A percentile compares a stretch with the other conserved stretches of the same genome.
These are phyloP conservation scores for Pollenia griseotomentosa DNA, from an alignment of 2,888 invertebrate genomes.

Conservation along the genomic window DNA sequence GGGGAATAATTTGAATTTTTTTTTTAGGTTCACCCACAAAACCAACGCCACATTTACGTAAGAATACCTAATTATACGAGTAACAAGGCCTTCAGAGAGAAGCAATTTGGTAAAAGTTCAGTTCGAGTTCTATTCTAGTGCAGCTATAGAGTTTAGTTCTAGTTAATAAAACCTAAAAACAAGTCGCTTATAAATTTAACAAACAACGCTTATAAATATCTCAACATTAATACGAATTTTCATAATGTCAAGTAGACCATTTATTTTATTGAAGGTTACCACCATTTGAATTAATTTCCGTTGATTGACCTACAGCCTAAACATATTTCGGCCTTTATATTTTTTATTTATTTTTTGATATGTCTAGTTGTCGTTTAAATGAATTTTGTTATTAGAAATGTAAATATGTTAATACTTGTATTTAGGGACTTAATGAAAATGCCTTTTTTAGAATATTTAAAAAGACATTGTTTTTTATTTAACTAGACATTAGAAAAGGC, in stretches of 20 bases:
- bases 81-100: too few relatives aligned
- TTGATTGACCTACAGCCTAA: conserved; percentile 8
- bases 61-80: too few relatives aligned
- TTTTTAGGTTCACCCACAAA: too few relatives aligned
- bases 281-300: not conserved
- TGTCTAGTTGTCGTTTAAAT: not conserved
- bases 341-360: not conserved
- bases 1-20: too few relatives aligned
- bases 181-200: too few relatives aligned
- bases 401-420: not conserved
- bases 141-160: too few relatives aligned
- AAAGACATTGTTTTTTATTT: not conserved
- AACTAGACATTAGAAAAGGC: conserved; percentile 25
- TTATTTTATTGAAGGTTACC: not conserved
- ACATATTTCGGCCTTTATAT: not conserved
- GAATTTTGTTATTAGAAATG: not conserved
- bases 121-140: too few relatives aligned
- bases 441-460: not conserved
- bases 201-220: too few relatives aligned
- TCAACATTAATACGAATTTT: not conserved
- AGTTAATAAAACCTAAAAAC: too few relatives aligned
- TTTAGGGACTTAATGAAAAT: not conserved
- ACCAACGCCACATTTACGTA: too few relatives aligned
- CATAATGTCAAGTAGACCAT: not conserved
- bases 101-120: too few relatives aligned